phyloP scores from a whole-genome alignment of 2,888 invertebrate genomes.

The Himalopsyche tibetana region DNA sequence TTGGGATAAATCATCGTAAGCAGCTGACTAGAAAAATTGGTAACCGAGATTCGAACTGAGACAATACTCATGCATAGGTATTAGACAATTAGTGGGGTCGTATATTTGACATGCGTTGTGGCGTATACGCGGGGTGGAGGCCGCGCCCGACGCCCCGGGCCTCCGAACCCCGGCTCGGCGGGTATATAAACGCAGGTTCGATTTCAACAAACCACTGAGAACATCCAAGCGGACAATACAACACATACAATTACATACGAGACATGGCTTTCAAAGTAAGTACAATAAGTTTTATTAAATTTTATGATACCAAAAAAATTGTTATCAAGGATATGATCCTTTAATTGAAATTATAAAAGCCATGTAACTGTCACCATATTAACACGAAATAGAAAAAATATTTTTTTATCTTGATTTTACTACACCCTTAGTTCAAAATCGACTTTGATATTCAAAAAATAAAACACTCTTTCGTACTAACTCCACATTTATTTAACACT shows the following conservation, averaged over 20 bases:
- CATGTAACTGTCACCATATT: no score
- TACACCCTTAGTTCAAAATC: no score
- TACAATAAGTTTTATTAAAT: slow-evolving; percentile 15
- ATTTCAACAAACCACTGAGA: slow-evolving; percentile 42
- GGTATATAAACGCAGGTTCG: slow-evolving; percentile 41
- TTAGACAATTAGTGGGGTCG: slow-evolving; percentile 22
- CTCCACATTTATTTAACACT: no score
- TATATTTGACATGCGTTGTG: slow-evolving; percentile 12
- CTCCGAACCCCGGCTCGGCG: neutral
- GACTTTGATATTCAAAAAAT: no score
- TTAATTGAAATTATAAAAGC: no score
- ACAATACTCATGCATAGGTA: slow-evolving; percentile 15
- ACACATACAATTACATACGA: slow-evolving; percentile 37
- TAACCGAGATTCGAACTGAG: neutral
- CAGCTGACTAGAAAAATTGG: neutral
- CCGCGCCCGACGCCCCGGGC: neutral
- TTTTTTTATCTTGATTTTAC: no score
- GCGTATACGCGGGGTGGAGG: slow-evolving; percentile 8
- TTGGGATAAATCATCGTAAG: no score
- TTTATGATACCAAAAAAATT: neutral
- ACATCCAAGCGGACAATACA: slow-evolving; percentile 45
- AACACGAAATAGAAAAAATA: no score
- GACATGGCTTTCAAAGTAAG: slow-evolving; percentile 57
- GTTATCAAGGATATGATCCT: no score
- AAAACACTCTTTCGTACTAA: no score